phyloP scores from a whole-genome alignment of 2,113 vertebrate species.

The Oryctolagus cuniculus region DNA sequence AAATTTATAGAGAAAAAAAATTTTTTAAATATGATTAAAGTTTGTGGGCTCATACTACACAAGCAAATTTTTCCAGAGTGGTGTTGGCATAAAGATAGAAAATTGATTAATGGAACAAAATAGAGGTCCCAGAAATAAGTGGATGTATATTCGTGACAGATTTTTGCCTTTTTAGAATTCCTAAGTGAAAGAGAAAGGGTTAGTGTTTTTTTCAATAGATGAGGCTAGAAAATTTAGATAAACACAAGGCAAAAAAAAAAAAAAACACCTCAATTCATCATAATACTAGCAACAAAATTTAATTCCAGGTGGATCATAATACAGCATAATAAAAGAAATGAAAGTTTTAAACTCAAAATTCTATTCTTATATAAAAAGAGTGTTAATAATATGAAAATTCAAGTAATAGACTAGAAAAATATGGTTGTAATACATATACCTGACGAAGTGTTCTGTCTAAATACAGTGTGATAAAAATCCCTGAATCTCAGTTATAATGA shows the following conservation, averaged over 20 bases:
- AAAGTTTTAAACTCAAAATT: not conserved
- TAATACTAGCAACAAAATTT: not conserved
- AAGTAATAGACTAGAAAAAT: not conserved
- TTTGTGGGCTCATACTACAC: not conserved
- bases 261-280: not conserved
- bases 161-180: not conserved
- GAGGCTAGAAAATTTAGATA: not conserved
- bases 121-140: not conserved
- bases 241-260: not conserved
- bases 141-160: not conserved
- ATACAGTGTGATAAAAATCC: not conserved
- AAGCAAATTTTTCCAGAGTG: not conserved
- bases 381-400: constrained; percentile 18
- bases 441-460: not conserved
- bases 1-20: not conserved
- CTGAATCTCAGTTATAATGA: not conserved
- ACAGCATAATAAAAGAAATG: not conserved
- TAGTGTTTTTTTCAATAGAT: not conserved
- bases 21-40: not conserved
- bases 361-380: not conserved
- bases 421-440: not conserved
- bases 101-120: not conserved
- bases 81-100: not conserved
- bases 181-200: not conserved
- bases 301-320: not conserved